These are phyloP conservation scores for Phyto melanocephala DNA, from an alignment of 2,888 invertebrate genomes.

Conservation along the genomic window DNA sequence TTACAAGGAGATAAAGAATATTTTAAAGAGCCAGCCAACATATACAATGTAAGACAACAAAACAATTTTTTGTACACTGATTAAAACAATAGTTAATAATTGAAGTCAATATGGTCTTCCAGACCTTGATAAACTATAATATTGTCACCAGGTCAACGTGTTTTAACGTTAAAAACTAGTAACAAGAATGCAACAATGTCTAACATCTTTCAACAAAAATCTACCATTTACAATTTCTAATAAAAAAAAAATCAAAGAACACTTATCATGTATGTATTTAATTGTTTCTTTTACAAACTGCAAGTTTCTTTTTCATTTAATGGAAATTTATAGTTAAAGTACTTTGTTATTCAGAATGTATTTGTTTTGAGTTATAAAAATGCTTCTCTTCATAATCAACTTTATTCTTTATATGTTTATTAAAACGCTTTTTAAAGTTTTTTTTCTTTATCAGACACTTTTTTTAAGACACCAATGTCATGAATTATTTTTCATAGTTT, in stretches of 20 bases:
- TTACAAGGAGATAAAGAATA: background rate
- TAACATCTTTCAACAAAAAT: slow-evolving; percentile 1
- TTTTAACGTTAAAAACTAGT: slow-evolving; percentile 58
- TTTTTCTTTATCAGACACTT: too few relatives aligned
- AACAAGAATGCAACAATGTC: slow-evolving; percentile 15
- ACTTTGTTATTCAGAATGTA: too few relatives aligned
- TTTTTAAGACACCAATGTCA: too few relatives aligned
- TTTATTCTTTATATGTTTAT: too few relatives aligned
- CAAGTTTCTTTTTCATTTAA: too few relatives aligned
- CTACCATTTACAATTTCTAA: background rate
- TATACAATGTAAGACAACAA: background rate
- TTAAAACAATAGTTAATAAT: slow-evolving; percentile 60
- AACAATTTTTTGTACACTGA: slow-evolving; percentile 59
- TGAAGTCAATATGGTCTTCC: slow-evolving; percentile 62
- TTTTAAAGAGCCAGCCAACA: slow-evolving; percentile 43
- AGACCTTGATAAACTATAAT: slow-evolving; percentile 54
- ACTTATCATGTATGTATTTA: too few relatives aligned
- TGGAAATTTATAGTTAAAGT: too few relatives aligned
- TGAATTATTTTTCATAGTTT: too few relatives aligned
- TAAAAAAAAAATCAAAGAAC: background rate
- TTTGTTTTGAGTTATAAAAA: too few relatives aligned
- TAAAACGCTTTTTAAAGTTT: too few relatives aligned
- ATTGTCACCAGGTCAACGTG: slow-evolving; percentile 63
- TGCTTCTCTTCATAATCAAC: too few relatives aligned
- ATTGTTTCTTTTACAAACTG: too few relatives aligned